These are phyloP conservation scores for Drosophila yooni DNA, from an alignment of 2,888 invertebrate genomes.

Conservation along the genomic window DNA sequence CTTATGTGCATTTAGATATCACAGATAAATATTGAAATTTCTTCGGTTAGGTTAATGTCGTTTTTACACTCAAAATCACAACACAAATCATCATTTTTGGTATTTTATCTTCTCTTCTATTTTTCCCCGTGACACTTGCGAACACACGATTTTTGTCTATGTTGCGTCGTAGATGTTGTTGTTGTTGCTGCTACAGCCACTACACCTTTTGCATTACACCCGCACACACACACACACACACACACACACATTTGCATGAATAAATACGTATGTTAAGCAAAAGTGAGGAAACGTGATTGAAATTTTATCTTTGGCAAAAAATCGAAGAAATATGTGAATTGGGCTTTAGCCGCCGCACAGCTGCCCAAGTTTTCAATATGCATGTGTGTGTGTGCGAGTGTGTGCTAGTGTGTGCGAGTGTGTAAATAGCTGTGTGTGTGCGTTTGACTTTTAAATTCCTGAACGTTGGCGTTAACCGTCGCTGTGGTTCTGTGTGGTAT, in stretches of 20 bases:
- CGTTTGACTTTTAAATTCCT: slow-evolving; percentile 64
- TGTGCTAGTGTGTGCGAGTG: not conserved
- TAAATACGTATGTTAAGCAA: slow-evolving; percentile 48
- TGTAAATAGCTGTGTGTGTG: slow-evolving; percentile 9
- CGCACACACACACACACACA: slow-evolving; percentile 2
- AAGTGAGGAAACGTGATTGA: slow-evolving; percentile 76
- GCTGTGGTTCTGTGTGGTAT: slow-evolving; percentile 62
- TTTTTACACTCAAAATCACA: slow-evolving; percentile 20
- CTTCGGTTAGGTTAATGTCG: slow-evolving; percentile 10
- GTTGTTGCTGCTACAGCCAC: slow-evolving; percentile 12
- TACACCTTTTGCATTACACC: slow-evolving; percentile 13
- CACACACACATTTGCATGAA: slow-evolving; percentile 5
- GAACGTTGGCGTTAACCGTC: slow-evolving; percentile 71
- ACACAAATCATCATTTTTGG: slow-evolving; percentile 45
- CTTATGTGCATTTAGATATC: not conserved
- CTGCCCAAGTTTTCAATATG: slow-evolving; percentile 33
- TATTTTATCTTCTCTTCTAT: slow-evolving; percentile 15
- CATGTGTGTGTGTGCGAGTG: slow-evolving; percentile 17
- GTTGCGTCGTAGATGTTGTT: slow-evolving; percentile 9
- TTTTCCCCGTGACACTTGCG: slow-evolving; percentile 16
- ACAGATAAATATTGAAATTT: not conserved
- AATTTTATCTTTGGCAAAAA: slow-evolving; percentile 75
- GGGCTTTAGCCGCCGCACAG: slow-evolving; percentile 35
- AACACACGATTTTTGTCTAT: slow-evolving; percentile 23
- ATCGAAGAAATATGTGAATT: slow-evolving; percentile 65